Evolutionary conservation across 2,888 invertebrate genomes (phyloP), one percentile per base, ranked within the genome.

Genomic region (Tortricodes alternella): DNA sequence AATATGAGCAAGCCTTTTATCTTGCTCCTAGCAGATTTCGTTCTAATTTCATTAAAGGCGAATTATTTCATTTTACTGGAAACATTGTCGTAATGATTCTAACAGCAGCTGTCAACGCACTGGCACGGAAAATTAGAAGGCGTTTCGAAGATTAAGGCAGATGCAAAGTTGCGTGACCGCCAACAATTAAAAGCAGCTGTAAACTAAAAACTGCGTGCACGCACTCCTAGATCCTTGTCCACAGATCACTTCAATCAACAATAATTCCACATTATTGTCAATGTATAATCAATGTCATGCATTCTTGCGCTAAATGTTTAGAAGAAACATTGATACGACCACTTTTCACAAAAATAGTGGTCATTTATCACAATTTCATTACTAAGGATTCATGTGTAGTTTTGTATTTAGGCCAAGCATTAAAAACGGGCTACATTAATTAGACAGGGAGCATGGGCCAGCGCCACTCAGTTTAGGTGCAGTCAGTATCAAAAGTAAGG

Each of bases 121-220:
- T 56, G 43, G 50, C 6, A 44, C 37, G 56, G 50, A 56, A 56
- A 56, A 56, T 56, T 56, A 50, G 56, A 50, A 50, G 55, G 55
- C 48, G 56, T 56, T 38, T 8, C 49, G 32, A 50, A 56, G 56
- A 50, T 56, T 38, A 56, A 50, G 50, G 37, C 56, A 50, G 56
- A 56, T 56, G 56, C 50, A 38, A 44, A 56, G 49, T 56, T 56
- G 56, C 56, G 56, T 50, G 56, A 50, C 56, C 43, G 21, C 21
- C 11, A 29, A 50, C 56, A 50, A 56, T 56, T 56, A 56, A 38
- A 56, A 38, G 56, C 56, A 56, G 50, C 56, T 56, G 56, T 44
- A 56, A 49, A 49, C 55, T 44, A 37, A 56, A 48, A 50, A 43
- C 32, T 56, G 56, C 56, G 49, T 27, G 37, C 23, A 21, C 56